Evolutionary conservation across 2,888 invertebrate species (phyloP).

Genomic region (Frankliniella intonsa): DNA sequence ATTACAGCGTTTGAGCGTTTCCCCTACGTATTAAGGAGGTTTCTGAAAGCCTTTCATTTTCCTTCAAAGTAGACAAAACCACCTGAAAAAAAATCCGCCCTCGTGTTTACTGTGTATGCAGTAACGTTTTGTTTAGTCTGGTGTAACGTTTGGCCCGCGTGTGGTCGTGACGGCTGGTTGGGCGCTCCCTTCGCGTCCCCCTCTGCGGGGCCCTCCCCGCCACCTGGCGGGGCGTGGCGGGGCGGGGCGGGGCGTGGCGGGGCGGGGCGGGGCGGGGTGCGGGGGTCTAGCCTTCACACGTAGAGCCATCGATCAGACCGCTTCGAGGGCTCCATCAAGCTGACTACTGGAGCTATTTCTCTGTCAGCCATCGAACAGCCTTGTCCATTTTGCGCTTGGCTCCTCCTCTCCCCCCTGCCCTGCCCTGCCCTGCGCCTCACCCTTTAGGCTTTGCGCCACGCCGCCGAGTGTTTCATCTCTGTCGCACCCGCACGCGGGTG

Average conservation of each 20-base stretch:
- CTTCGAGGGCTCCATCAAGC: conserved; percentile 17
- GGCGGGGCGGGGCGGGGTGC: no score
- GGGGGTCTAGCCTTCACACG: neutral
- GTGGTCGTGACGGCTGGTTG: neutral
- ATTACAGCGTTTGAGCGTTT: no score
- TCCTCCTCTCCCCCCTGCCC: neutral
- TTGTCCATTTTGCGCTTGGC: neutral
- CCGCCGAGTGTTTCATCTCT: no score
- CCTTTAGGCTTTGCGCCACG: no score
- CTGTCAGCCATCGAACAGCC: neutral
- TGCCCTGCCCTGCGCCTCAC: neutral
- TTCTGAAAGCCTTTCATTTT: no score
- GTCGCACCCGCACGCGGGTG: neutral
- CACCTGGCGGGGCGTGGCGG: neutral
- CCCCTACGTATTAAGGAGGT: no score
- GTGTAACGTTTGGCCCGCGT: neutral
- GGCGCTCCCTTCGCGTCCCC: neutral
- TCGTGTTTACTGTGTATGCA: no score
- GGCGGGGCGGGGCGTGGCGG: no score
- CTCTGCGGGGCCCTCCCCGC: neutral
- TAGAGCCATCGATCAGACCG: conserved; percentile 14
- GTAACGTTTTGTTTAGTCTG: neutral
- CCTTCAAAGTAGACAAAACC: no score
- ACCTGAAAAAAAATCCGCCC: no score
- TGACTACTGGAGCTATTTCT: conserved; percentile 25